Base-by-base conservation (phyloP, 2,113 vertebrate species). In the Erythrocercus mccallii region DNA sequence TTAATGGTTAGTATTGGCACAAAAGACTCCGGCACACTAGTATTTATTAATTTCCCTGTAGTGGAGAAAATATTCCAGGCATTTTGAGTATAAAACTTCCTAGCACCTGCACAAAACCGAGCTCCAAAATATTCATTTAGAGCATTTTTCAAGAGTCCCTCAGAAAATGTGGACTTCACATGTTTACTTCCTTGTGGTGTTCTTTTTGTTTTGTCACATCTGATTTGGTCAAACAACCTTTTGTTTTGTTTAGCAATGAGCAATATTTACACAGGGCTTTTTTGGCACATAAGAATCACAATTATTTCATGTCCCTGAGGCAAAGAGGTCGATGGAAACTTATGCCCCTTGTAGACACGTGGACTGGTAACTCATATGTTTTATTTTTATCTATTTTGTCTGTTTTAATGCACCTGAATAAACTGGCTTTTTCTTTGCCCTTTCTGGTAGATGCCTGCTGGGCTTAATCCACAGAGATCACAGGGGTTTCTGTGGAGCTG, bases 1-100 rank as follows among this genome's bases (percentile, higher is more conserved):
- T 96, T 98, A 98, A 98, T 98, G 97, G 98, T 98, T 98, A 97
- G 97, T 97, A 95, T 97, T 98, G 98, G 98, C 98, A 98, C 97
- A 93, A 92, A 97, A 96, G 94, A 82, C 94, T 98, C 81, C 16
- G 51, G 81, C 79, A 17, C 82, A 82, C 97, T 95, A 97, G 97
- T 95, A 94, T 96, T 96, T 97, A 97, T 97, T 98, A 98, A 98
- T 98, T 98, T 97, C 96, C 97, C 97, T 35, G 82, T 91, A 86
- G 95, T 96, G 94, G 97, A 97, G 97, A 97, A 98, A 98, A 97
- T 98, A 98, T 98, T 98, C 97, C 88, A 98, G 93, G 98, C 97
- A 98, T 98, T 97, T 93, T 48, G 91, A 97, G 96, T 61, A 97
- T 96, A 98, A 98, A 97, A 97, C 97, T 96, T 98, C 97, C 97